Evolutionary conservation across 2,888 invertebrate species (phyloP), one percentile per base, ranked within the genome.

Genomic region (Sinelater perroti): DNA sequence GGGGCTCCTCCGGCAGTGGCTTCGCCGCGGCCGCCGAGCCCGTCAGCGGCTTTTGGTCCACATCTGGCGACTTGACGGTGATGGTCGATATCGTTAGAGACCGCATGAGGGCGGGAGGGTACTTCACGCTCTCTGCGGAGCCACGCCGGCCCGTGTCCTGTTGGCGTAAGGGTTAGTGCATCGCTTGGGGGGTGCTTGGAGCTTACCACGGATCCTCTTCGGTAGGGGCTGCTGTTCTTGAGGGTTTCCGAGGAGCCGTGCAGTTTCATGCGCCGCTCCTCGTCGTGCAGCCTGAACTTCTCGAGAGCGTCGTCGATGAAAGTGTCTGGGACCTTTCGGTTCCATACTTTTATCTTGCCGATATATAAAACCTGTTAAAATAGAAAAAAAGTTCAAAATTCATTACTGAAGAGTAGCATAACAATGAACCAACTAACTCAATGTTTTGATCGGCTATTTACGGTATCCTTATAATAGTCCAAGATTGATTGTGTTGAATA

Each of bases 261-360:
- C 50, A 73, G 66, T 56, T 69, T 72, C n/a, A 63, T 70, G 55
- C 66, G 71, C 54, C 55, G 76, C 67, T 90, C 89, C 63, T 91
- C 90, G 70, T 93, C 92, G 70, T 92, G 89, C 17, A 86, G 85
- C 60, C 87, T 86, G 70, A 96, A 93, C 76, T 92, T 93, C 56
- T 87, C 85, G 53, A 96, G 79, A 1, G 95, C 93, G 73, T 95
- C 95, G 72, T 97, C 97, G 66, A 96, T 93, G 68, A 96, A 89
- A 0, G 90, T 85, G 64, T 92, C 91, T 1, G 94, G 91, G 0
- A 93, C 89, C 74, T 93, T 93, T 70, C 91, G 87, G 71, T 91
- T 90, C 28, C 92, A 90, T 66, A 95, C 91, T 64, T 91, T 87
- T 40, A 95, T 93, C 80, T 94, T 93, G 0, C 96, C 96, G 40